phyloP scores from a whole-genome alignment of 2,888 invertebrate species.

The Rhyacophila evoluta region DNA sequence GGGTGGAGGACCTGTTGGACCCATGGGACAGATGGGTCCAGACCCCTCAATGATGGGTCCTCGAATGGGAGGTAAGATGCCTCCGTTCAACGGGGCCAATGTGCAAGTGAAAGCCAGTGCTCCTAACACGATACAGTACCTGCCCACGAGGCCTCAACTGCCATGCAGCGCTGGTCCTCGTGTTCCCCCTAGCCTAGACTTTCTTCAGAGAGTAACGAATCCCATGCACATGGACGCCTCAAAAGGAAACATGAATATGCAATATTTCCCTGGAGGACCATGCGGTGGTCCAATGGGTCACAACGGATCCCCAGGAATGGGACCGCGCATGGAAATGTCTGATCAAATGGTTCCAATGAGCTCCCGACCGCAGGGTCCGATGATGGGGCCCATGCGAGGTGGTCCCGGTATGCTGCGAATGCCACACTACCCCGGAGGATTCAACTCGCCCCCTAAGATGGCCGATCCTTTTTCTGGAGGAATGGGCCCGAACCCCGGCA shows the following conservation, averaged over 20 bases:
- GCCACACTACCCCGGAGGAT: slow-evolving; percentile 63
- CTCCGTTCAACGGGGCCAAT: slow-evolving; percentile 76
- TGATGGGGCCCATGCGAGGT: slow-evolving; percentile 68
- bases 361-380: slow-evolving; percentile 65
- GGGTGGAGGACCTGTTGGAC: slow-evolving; percentile 70
- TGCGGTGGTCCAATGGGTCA: slow-evolving; percentile 66
- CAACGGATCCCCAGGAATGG: slow-evolving; percentile 48
- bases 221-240: slow-evolving; percentile 80
- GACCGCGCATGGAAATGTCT: slow-evolving; percentile 64
- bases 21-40: slow-evolving; percentile 68
- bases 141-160: slow-evolving; percentile 93
- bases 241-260: slow-evolving; percentile 69
- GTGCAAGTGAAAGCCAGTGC: slow-evolving; percentile 96
- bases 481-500: slow-evolving; percentile 56
- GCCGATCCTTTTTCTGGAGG: slow-evolving; percentile 61
- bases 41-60: slow-evolving; percentile 77
- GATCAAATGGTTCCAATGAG: slow-evolving; percentile 63
- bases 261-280: slow-evolving; percentile 78
- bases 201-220: slow-evolving; percentile 88
- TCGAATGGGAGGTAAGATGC: slow-evolving; percentile 71
- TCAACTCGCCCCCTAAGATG: slow-evolving; percentile 68
- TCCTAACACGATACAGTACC: slow-evolving; percentile 97
- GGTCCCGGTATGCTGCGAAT: slow-evolving; percentile 64
- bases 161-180: slow-evolving; percentile 77
- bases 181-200: slow-evolving; percentile 89